Conservation (phyloP, 2,113 vertebrate genomes). For the Ploceus nigricollis region DNA sequence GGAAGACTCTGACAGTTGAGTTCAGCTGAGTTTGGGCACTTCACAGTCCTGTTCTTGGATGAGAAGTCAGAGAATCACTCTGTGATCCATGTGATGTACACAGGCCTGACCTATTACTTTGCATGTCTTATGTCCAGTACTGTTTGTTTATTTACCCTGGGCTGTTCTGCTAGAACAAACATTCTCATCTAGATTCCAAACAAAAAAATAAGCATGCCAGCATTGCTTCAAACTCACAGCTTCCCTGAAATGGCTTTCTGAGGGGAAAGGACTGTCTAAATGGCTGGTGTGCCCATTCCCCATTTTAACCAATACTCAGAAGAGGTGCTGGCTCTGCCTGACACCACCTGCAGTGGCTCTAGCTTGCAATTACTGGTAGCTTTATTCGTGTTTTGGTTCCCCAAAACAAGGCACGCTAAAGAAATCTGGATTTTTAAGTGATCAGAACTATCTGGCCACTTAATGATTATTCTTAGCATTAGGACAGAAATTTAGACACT, state of each 20-base stretch:
- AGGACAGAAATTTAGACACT: background rate
- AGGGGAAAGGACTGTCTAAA: background rate
- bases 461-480: background rate
- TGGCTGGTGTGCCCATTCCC: background rate
- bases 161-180: background rate
- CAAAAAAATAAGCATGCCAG: background rate
- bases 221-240: background rate
- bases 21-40: background rate
- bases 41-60: background rate
- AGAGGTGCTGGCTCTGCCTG: background rate
- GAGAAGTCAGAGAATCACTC: background rate
- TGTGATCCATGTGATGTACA: background rate
- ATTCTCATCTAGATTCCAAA: background rate
- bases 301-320: background rate
- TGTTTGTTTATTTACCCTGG: background rate
- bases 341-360: background rate
- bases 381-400: background rate
- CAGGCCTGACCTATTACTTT: background rate
- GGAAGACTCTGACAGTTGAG: background rate
- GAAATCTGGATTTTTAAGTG: background rate
- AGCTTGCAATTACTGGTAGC: background rate
- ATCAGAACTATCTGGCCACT: background rate
- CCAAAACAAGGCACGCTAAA: background rate
- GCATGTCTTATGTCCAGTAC: background rate
- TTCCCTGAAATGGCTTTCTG: background rate